Percentiles rank a stretch among this genome's conserved stretches.
These are phyloP conservation scores for Linyphia triangularis DNA, from an alignment of 2,888 invertebrate species.

Conservation along the genomic window DNA sequence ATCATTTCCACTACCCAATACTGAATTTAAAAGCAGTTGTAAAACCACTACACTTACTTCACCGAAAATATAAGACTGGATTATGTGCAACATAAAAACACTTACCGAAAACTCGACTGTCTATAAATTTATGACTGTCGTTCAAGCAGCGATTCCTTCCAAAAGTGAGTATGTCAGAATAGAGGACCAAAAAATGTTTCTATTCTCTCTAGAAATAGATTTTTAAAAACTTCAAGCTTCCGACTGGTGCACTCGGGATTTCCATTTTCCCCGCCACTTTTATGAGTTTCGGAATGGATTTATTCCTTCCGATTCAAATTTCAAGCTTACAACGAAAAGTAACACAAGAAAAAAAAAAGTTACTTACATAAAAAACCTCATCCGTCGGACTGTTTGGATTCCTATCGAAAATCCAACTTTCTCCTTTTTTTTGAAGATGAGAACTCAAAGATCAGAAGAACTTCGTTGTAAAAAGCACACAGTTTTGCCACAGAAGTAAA, in stretches of 20 bases:
- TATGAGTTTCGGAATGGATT: constrained; percentile 28
- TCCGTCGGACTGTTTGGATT: constrained; percentile 47
- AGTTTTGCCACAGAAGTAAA: constrained; percentile 55
- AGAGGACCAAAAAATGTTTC: no score
- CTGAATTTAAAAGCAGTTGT: no score
- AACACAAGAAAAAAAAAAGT: not conserved
- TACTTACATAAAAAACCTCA: constrained; percentile 13
- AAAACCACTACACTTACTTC: no score
- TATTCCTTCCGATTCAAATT: constrained; percentile 46
- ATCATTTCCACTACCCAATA: no score
- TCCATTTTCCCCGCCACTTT: constrained; percentile 14
- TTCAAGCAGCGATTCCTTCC: not conserved
- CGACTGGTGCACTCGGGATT: constrained; percentile 9
- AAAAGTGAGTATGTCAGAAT: no score
- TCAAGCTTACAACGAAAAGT: constrained; percentile 2
- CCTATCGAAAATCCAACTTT: constrained; percentile 48
- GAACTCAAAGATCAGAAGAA: not conserved
- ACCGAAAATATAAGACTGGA: no score
- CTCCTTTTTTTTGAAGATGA: not conserved
- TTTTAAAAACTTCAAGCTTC: no score
- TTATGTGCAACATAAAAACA: no score
- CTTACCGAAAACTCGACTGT: no score
- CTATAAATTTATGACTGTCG: no score
- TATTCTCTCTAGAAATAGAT: no score
- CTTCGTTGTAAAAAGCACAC: not conserved